A percentile compares a stretch with the other conserved stretches of the same genome.
Evolutionary conservation across 1,140 invertebrate species (phyloP).

Genomic region (Lordiphosa stackelbergi): DNA sequence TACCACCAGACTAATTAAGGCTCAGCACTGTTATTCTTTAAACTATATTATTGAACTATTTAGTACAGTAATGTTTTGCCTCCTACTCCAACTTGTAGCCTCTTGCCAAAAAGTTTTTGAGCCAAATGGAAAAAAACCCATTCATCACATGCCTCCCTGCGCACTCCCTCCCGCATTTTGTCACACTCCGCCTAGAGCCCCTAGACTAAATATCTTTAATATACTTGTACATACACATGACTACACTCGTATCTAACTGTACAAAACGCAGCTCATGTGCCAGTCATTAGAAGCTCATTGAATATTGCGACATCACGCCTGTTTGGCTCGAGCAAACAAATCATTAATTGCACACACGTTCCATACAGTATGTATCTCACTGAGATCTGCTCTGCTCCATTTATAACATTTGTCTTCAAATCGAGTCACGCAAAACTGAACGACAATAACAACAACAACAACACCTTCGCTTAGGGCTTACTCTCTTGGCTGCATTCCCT

Average conservation of each 20-base stretch:
- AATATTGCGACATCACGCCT: slow-evolving; percentile 61
- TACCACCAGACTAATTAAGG: no score
- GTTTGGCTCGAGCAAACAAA: slow-evolving; percentile 23
- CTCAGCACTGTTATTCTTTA: no score
- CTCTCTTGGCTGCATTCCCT: not conserved
- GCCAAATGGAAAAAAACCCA: not conserved
- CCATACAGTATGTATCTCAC: slow-evolving; percentile 11
- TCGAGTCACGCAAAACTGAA: slow-evolving; percentile 11
- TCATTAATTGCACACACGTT: slow-evolving; percentile 47
- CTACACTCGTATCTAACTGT: slow-evolving; percentile 9
- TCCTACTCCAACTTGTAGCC: no score
- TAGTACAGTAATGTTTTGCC: no score
- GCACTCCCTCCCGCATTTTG: not conserved
- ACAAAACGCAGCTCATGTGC: slow-evolving; percentile 37
- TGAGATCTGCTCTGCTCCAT: slow-evolving; percentile 15
- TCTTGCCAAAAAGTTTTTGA: slow-evolving; percentile 4
- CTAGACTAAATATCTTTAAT: slow-evolving; percentile 1
- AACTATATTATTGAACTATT: no score
- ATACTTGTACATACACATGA: not conserved
- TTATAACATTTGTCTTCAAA: slow-evolving; percentile 7
- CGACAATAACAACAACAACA: slow-evolving; percentile 7
- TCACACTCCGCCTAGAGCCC: not conserved
- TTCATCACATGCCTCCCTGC: no score
- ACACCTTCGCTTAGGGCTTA: slow-evolving; percentile 1
- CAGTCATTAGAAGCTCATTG: slow-evolving; percentile 63